Evolutionary conservation across 2,113 vertebrate genomes (phyloP).

Genomic region (Bos taurus): DNA sequence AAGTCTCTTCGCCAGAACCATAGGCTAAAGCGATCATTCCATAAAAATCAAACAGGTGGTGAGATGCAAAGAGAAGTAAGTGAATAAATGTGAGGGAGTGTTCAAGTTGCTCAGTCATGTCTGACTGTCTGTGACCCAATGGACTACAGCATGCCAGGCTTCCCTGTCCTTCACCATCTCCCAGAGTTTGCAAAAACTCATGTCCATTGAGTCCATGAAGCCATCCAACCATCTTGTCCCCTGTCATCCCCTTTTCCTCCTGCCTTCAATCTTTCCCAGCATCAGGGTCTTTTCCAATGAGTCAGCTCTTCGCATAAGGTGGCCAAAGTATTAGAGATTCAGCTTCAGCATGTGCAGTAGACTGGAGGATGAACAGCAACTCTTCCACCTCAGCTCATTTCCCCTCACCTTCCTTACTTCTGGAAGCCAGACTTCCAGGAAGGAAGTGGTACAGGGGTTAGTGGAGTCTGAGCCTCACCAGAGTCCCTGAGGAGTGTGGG

Average conservation of each 20-base stretch:
- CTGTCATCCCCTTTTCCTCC: background rate
- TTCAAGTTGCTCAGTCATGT: background rate
- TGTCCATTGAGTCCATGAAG: background rate
- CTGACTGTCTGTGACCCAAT: background rate
- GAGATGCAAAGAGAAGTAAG: background rate
- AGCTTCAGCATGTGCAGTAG: background rate
- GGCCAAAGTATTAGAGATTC: background rate
- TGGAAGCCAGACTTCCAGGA: background rate
- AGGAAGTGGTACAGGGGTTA: rapidly evolving
- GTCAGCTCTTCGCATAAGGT: background rate
- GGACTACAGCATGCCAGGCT: background rate
- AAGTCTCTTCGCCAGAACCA: background rate
- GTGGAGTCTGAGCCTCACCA: background rate
- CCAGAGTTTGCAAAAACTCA: background rate
- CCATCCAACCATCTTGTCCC: background rate
- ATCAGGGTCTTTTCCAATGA: background rate
- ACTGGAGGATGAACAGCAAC: background rate
- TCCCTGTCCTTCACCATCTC: background rate
- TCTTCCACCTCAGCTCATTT: background rate
- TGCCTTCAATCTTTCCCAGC: background rate
- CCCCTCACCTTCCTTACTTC: background rate
- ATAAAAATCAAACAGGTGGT: background rate
- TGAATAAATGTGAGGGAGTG: background rate
- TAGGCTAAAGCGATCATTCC: background rate
- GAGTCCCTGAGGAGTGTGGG: background rate